phyloP scores from a whole-genome alignment of 2,888 invertebrate species.

The Rhyacophila evoluta region DNA sequence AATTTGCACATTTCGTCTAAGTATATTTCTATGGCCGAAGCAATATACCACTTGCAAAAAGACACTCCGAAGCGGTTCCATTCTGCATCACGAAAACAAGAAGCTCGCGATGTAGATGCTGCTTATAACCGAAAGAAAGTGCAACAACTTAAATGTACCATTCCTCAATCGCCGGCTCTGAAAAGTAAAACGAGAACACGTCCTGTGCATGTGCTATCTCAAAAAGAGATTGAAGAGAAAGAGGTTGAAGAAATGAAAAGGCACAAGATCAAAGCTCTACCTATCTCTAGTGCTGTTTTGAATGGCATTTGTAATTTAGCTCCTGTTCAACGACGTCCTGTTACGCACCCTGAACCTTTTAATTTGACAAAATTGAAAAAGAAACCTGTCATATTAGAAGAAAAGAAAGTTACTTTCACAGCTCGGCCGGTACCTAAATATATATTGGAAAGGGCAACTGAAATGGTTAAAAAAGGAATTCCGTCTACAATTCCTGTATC shows the following conservation, averaged over 20 bases:
- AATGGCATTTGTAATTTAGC: conserved; percentile 66
- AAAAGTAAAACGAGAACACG: conserved; percentile 71
- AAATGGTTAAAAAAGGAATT: conserved; percentile 60
- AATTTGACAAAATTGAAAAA: conserved; percentile 72
- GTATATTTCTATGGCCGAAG: conserved; percentile 73
- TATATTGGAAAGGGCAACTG: conserved; percentile 65
- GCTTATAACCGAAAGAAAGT: conserved; percentile 55
- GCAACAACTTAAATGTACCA: conserved; percentile 60
- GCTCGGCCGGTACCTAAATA: conserved; percentile 75
- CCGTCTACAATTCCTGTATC: conserved; percentile 61
- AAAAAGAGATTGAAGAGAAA: conserved; percentile 72
- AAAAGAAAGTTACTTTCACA: conserved; percentile 63
- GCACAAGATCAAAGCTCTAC: conserved; percentile 77
- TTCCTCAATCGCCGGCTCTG: conserved; percentile 69
- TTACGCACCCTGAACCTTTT: conserved; percentile 75
- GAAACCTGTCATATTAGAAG: conserved; percentile 58
- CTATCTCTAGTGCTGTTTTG: conserved; percentile 73
- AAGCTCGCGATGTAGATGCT: conserved; percentile 56
- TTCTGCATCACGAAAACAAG: conserved; percentile 53
- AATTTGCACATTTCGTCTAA: conserved; percentile 56
- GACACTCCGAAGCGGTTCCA: conserved; percentile 73
- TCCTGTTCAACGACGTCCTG: conserved; percentile 68
- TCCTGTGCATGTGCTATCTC: conserved; percentile 68
- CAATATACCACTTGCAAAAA: conserved; percentile 69
- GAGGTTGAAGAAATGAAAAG: conserved; percentile 76